Evolutionary conservation across 2,888 invertebrate species (phyloP).

Genomic region (Hydraecia micacea): DNA sequence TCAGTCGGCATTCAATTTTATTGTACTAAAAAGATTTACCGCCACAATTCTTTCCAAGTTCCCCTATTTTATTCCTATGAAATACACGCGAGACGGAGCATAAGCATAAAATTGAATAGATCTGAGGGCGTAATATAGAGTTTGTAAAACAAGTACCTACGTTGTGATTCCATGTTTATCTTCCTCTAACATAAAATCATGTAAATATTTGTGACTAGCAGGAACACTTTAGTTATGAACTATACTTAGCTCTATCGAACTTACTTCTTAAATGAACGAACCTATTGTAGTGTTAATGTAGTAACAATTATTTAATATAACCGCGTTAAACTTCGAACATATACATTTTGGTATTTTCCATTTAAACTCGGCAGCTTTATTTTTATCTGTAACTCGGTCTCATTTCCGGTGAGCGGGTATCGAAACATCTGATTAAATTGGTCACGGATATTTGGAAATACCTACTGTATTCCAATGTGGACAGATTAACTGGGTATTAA

Average conservation of each 20-base stretch:
- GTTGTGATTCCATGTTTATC: constrained; percentile 48
- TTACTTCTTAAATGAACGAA: constrained; percentile 20
- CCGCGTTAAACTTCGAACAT: constrained; percentile 16
- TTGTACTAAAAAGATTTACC: constrained; percentile 75
- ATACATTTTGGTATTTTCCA: constrained; percentile 50
- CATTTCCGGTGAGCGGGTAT: constrained; percentile 60
- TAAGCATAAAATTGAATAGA: constrained; percentile 59
- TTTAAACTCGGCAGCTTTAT: constrained; percentile 52
- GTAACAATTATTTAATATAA: constrained; percentile 21
- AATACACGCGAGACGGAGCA: constrained; percentile 33
- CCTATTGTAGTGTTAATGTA: constrained; percentile 24
- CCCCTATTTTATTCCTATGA: constrained; percentile 55
- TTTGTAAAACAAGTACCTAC: constrained; percentile 49
- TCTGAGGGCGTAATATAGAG: constrained; percentile 47
- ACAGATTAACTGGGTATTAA: constrained; percentile 25
- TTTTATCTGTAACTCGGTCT: constrained; percentile 61
- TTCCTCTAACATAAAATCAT: constrained; percentile 35
- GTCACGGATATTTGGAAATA: constrained; percentile 54
- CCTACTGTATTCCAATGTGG: constrained; percentile 33
- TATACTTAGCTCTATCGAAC: constrained; percentile 1
- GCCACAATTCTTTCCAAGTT: constrained; percentile 62
- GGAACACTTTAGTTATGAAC: constrained; percentile 23
- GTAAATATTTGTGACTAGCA: constrained; percentile 45
- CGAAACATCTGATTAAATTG: constrained; percentile 61
- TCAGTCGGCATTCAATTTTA: constrained; percentile 74